Evolutionary conservation across 1,140 invertebrate species (phyloP), one percentile per base, ranked within the genome.

Genomic region (Bicyclus anynana): DNA sequence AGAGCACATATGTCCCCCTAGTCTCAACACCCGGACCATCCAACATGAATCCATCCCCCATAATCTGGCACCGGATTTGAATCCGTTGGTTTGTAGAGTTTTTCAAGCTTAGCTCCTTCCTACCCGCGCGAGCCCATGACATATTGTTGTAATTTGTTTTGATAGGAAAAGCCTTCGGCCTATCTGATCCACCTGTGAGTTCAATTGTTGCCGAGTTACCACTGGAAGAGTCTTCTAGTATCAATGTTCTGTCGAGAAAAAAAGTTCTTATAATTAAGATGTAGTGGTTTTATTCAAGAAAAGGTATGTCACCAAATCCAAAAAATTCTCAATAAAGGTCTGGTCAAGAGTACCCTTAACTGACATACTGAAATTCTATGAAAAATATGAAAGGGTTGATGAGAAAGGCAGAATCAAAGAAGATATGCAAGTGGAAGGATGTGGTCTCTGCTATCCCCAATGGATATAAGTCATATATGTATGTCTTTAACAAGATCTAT

Each of bases 51-150:
- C 80, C 81, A 12, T 84, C 81, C 1, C 84, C 84, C 0, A 82
- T 12, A 26, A 88, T 74, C 23, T 82, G 74, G 51, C 80, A 85
- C 10, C 75, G 61, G n/a, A 86, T 65, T 13, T 82, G 73, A 12
- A 85, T 54, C 55, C 78, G 84, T 40, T 74, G 80, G 47, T 86
- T 62, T 0, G 67, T 67, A 5, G 64, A 60, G 35, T 88, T 88
- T 46, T 84, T 84, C 33, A 88, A 52, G 49, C 74, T 84, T 2
- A 88, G 53, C 44, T 86, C 79, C 42, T 84, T 88, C 14, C 79
- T 67, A 0, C 75, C 84, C 0, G 64, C 37, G 3, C 83, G 59
- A 2, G 84, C 74, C 80, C 80, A 88, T 0, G 80, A 84, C 59
- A 88, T 67, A 4, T 61, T 68, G 42, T 62, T 69, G 40, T 74